Conservation (phyloP, 2,888 invertebrate species). For the Ochlodes sylvanus region DNA sequence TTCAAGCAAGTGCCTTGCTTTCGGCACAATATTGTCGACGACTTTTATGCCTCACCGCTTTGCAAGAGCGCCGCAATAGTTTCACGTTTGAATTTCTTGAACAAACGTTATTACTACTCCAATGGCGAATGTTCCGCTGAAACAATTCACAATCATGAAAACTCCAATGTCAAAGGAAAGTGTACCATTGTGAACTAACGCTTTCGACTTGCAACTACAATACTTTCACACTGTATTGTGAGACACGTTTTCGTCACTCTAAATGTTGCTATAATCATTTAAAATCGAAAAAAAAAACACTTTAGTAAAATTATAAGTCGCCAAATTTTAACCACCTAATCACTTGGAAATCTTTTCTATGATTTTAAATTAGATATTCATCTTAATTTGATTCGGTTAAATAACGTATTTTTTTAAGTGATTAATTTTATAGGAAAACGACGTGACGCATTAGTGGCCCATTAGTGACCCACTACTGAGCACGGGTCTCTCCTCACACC, state of each 20-base stretch:
- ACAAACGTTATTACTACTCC: constrained; percentile 79
- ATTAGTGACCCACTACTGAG: too few species aligned
- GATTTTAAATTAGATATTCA: too few species aligned
- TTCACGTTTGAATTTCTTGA: constrained; percentile 78
- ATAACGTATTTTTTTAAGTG: too few species aligned
- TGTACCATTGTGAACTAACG: constrained; percentile 60
- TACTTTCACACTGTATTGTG: background rate
- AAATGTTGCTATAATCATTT: background rate
- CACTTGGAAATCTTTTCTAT: too few species aligned
- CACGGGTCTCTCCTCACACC: too few species aligned
- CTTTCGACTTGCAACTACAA: constrained; percentile 24
- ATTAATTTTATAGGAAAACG: background rate
- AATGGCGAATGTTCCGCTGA: constrained; percentile 72
- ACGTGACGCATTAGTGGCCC: too few species aligned
- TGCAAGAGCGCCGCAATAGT: constrained; percentile 67
- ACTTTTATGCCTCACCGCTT: constrained; percentile 58
- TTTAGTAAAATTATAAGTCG: too few species aligned
- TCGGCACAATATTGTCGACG: constrained; percentile 58
- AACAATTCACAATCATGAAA: constrained; percentile 77
- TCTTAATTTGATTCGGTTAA: too few species aligned
- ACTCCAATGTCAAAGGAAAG: constrained; percentile 75
- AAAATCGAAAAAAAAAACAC: too few species aligned
- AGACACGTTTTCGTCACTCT: background rate
- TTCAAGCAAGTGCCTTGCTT: constrained; percentile 13
- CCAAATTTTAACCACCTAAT: too few species aligned